phyloP scores from a whole-genome alignment of 64 coral and sea anemone genomes.

The Astreopora myriophthalma region DNA sequence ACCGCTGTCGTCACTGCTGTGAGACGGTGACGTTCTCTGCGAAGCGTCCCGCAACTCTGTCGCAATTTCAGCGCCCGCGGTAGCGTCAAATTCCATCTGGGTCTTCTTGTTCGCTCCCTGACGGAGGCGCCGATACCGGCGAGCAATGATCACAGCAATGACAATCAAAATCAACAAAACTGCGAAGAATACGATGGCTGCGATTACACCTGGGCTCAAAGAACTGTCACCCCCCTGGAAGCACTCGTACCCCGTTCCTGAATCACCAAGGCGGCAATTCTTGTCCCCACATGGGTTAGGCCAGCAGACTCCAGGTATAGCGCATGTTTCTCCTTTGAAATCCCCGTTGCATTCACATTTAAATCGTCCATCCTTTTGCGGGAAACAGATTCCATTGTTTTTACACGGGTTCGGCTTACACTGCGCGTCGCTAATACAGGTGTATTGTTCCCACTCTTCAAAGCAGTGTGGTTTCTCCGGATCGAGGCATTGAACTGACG shows the following conservation, averaged over 20 bases:
- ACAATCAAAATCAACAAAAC: conserved; percentile 67
- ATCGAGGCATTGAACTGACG: conserved; percentile 52
- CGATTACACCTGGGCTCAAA: conserved; percentile 77
- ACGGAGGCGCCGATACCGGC: conserved; percentile 50
- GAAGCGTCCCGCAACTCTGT: conserved; percentile 74
- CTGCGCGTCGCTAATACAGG: conserved; percentile 71
- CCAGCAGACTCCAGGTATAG: conserved; percentile 46
- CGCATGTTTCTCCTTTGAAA: conserved; percentile 67
- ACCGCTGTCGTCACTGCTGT: conserved; percentile 91
- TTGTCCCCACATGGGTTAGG: conserved; percentile 31
- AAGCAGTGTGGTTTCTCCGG: conserved; percentile 63
- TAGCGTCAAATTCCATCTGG: conserved; percentile 8
- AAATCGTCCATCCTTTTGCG: conserved; percentile 63
- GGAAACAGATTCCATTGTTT: conserved; percentile 71
- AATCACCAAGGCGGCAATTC: background rate
- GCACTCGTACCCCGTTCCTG: conserved; percentile 27
- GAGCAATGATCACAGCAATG: conserved; percentile 71
- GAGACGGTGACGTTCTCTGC: conserved; percentile 81
- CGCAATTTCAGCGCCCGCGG: conserved; percentile 21
- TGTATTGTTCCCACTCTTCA: conserved; percentile 80
- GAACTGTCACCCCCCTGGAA: background rate
- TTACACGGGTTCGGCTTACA: conserved; percentile 74
- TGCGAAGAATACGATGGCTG: conserved; percentile 72
- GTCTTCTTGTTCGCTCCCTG: conserved; percentile 6
- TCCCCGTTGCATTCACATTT: conserved; percentile 56